Evolutionary conservation across 2,113 vertebrate species (phyloP), one percentile per base, ranked within the genome.

Genomic region (Alces alces): DNA sequence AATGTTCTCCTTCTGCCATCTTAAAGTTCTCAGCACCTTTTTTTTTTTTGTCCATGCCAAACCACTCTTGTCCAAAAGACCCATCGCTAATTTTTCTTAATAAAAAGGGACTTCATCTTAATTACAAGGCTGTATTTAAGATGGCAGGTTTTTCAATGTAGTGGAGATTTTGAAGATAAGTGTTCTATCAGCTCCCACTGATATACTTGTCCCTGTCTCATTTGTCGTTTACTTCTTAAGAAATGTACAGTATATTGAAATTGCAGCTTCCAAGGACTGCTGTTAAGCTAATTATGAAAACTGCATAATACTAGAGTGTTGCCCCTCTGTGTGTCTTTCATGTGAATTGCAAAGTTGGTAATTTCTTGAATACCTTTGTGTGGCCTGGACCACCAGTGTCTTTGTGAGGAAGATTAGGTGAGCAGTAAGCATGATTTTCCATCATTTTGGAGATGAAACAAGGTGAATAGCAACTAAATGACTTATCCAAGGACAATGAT

Each of bases 231-330:
- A 91, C 7, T 45, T 90, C 92, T 91, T 57, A 89, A 55, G 55
- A 95, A 86, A 91, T 55, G 36, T 78, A 70, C 78, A 96, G 17
- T 96, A 33, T 73, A 88, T 88, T 97, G 45, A 95, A 96, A 95
- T 43, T 47, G 33, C 14, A 76, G 28, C 80, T 97, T 95, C 54
- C 30, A 45, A 50, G 45, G 43, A 96, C 85, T 66, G 12, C 58
- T 89, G 66, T 83, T 93, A 92, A 97, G 43, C 86, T 95, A 95
- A 91, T 96, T 93, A 96, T 96, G 55, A 95, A 97, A 97, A 93
- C 43, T 79, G 55, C 86, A 52, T 91, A 95, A 78, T 60, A 82
- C 12, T 82, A 93, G 83, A 94, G 73, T 50, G 50, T 36, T 93
- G 43, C 47, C 52, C 90, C 5, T 78, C 60, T 82, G 25, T 83